Conservation (phyloP, 1,140 invertebrate species). For the Bactericera cockerelli region DNA sequence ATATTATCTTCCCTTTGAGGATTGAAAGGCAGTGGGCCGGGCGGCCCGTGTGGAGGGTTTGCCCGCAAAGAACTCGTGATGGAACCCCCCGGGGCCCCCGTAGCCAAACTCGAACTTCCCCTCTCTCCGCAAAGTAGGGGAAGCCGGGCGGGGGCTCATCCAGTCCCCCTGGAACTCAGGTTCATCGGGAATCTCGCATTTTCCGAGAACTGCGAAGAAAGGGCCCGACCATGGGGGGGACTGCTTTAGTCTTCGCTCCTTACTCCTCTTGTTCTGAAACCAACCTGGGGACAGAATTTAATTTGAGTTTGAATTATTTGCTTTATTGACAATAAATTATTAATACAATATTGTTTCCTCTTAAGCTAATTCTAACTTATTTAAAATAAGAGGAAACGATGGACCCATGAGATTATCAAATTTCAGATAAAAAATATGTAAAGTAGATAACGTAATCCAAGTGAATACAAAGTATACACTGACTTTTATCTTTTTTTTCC, state of each 20-base stretch:
- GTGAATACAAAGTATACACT: too few relatives aligned
- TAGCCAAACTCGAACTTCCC: conserved; percentile 81
- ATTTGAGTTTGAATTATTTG: too few relatives aligned
- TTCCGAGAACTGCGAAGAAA: conserved; percentile 79
- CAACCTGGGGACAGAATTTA: conserved; percentile 72
- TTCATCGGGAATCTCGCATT: conserved; percentile 79
- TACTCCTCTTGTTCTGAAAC: conserved; percentile 99
- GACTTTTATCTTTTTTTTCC: too few relatives aligned
- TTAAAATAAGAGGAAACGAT: too few relatives aligned
- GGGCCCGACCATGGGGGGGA: conserved; percentile 81
- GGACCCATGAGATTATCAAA: too few relatives aligned
- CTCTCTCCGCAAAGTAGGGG: conserved; percentile 67
- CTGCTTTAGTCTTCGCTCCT: conserved; percentile 85
- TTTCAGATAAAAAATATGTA: too few relatives aligned
- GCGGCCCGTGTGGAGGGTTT: conserved; percentile 52
- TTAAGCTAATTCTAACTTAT: too few relatives aligned
- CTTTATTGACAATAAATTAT: too few relatives aligned
- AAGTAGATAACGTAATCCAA: too few relatives aligned
- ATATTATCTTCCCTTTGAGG: conserved; percentile 22
- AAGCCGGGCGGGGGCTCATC: conserved; percentile 61
- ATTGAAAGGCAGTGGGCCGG: conserved; percentile 38
- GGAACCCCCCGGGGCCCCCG: conserved; percentile 67
- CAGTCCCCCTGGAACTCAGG: conserved; percentile 63
- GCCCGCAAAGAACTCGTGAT: conserved; percentile 77
- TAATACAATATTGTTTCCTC: too few relatives aligned